Percentiles rank a stretch among this genome's conserved stretches.
These are phyloP conservation scores for Apaloderma vittatum DNA, from an alignment of 2,113 vertebrate species.

Conservation along the genomic window DNA sequence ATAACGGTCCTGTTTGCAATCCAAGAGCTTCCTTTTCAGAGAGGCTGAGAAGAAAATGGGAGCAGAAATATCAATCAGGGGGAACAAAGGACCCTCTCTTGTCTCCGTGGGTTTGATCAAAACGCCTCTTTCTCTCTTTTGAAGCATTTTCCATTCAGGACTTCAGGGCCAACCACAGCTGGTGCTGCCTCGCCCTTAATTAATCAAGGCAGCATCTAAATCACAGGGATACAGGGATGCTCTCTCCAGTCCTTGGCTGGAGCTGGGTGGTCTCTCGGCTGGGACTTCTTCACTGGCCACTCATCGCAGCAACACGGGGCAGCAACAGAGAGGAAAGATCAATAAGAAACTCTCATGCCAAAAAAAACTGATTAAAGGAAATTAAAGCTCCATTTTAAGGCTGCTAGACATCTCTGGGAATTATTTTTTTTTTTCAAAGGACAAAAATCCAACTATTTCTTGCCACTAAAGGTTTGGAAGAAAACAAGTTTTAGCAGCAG, in stretches of 20 bases:
- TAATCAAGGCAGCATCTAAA: neutral
- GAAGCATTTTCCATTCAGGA: neutral
- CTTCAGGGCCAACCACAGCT: neutral
- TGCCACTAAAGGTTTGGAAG: neutral
- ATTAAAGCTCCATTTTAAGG: neutral
- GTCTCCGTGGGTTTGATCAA: neutral
- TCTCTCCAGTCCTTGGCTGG: accelerated
- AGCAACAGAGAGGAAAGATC: neutral
- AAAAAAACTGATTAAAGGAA: neutral
- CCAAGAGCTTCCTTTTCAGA: neutral
- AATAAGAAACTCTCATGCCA: neutral
- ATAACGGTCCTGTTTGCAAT: neutral
- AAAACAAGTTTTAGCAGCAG: neutral
- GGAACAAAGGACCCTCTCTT: neutral
- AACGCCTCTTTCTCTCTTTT: neutral
- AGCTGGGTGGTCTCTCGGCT: neutral
- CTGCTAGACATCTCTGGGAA: neutral
- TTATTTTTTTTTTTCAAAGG: neutral
- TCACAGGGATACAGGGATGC: neutral
- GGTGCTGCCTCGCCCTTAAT: accelerated
- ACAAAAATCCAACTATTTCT: neutral
- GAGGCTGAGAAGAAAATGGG: neutral
- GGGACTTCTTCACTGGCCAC: neutral
- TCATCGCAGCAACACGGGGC: accelerated
- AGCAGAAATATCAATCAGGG: neutral